phyloP scores from a whole-genome alignment of 2,113 vertebrate species.

The Alligator mississippiensis region DNA sequence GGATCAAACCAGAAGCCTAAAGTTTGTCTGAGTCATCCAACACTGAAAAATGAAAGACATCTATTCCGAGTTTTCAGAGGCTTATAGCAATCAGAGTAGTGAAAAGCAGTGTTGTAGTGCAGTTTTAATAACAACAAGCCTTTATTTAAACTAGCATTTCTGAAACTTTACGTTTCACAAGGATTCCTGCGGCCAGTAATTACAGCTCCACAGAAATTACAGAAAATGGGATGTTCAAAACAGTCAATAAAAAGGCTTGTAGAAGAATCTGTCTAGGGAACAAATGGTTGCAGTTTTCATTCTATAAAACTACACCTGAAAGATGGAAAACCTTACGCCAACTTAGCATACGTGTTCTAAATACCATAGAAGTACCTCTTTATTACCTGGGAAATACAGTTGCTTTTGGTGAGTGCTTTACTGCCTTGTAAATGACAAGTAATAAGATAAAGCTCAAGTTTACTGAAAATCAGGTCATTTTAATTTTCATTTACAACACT shows the following conservation, averaged over 20 bases:
- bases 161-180: constrained; percentile 43
- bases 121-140: constrained; percentile 32
- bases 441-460: constrained; percentile 56
- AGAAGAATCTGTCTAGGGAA: constrained; percentile 16
- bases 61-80: neutral
- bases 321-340: constrained; percentile 15
- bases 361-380: constrained; percentile 25
- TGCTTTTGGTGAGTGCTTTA: constrained; percentile 21
- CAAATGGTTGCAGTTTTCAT: constrained; percentile 17
- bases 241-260: constrained; percentile 54
- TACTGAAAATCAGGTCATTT: constrained; percentile 39
- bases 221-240: constrained; percentile 10
- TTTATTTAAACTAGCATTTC: constrained; percentile 57
- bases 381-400: constrained; percentile 12
- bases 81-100: constrained; percentile 18
- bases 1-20: constrained; percentile 19
- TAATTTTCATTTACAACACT: constrained; percentile 19
- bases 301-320: constrained; percentile 40
- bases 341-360: constrained; percentile 27
- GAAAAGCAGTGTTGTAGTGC: constrained; percentile 17
- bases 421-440: constrained; percentile 32
- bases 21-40: constrained; percentile 50
- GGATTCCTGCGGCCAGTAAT: constrained; percentile 59
- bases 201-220: constrained; percentile 53
- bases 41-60: constrained; percentile 43